A percentile compares a stretch with the other conserved stretches of the same genome.
These are phyloP conservation scores for Athene noctua DNA, from an alignment of 2,113 vertebrate species.

Conservation along the genomic window DNA sequence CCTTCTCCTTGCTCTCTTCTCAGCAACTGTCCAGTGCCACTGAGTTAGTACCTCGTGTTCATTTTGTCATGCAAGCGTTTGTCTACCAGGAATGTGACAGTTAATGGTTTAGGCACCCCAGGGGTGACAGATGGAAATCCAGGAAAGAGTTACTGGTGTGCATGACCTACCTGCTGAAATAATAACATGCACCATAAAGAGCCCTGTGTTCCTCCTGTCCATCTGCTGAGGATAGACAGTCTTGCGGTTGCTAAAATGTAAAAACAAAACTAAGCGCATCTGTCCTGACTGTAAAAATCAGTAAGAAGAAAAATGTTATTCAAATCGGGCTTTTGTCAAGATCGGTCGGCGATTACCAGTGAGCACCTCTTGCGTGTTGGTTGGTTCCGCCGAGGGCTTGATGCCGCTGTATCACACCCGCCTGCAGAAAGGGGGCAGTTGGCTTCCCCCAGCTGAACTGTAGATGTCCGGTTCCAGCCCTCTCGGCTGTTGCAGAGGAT, in stretches of 20 bases:
- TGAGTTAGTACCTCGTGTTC: neutral
- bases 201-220: neutral
- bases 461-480: neutral
- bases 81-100: neutral
- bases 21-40: neutral
- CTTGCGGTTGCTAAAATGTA: neutral
- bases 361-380: neutral
- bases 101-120: neutral
- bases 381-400: neutral
- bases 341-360: neutral
- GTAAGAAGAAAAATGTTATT: constrained; percentile 15
- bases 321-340: neutral
- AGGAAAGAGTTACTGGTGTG: neutral
- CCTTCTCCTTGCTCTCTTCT: neutral
- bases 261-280: neutral
- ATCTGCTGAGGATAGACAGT: neutral
- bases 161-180: neutral
- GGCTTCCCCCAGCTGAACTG: neutral
- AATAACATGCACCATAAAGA: neutral
- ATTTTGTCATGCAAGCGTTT: neutral
- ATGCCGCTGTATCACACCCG: neutral
- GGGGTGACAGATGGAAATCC: neutral
- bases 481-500: neutral
- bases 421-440: neutral
- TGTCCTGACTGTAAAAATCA: neutral